These are phyloP conservation scores for Chitala chitala DNA, from an alignment of 2,113 vertebrate species.

Conservation along the genomic window DNA sequence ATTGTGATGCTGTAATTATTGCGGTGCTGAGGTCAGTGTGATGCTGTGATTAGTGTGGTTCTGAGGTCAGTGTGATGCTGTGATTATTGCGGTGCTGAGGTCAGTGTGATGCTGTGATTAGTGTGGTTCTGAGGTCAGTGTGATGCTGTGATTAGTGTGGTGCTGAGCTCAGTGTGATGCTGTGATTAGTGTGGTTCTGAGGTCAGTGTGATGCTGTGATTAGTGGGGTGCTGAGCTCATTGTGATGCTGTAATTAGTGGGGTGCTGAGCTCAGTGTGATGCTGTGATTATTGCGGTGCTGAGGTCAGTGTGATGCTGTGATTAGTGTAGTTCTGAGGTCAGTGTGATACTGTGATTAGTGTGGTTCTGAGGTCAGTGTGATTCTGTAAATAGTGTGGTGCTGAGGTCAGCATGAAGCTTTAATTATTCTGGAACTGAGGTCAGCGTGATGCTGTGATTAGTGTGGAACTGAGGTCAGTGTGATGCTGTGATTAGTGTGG, in stretches of 20 bases:
- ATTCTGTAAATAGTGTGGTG: too few relatives aligned
- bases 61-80: background rate
- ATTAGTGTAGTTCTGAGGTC: background rate
- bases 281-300: background rate
- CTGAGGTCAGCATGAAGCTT: too few relatives aligned
- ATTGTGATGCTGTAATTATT: background rate
- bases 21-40: background rate
- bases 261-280: background rate
- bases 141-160: background rate
- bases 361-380: too few relatives aligned
- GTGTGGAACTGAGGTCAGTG: background rate
- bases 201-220: too few relatives aligned
- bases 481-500: background rate
- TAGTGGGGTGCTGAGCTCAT: too few relatives aligned
- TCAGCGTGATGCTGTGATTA: background rate
- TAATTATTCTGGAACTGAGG: too few relatives aligned
- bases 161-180: background rate
- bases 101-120: background rate
- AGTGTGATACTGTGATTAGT: background rate
- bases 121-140: background rate
- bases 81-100: background rate
- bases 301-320: background rate
- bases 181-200: background rate
- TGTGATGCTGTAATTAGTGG: too few relatives aligned
- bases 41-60: too few relatives aligned